Percentiles rank a stretch among this genome's conserved stretches.
Evolutionary conservation across 2,113 vertebrate species (phyloP).

Genomic region (Pungitius pungitius): DNA sequence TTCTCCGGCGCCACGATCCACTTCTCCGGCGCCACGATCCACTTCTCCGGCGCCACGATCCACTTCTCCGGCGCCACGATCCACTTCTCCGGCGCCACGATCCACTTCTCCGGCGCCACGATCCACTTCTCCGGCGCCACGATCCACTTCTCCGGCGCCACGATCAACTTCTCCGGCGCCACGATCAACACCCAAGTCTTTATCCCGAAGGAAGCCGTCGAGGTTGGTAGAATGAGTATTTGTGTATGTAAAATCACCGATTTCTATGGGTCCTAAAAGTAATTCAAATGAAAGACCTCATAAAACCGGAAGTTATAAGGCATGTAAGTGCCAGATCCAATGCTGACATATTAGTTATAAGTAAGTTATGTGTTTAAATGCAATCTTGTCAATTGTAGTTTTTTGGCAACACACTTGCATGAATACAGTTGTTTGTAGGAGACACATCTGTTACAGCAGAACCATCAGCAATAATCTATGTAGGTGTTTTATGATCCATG

Average conservation of each 20-base stretch:
- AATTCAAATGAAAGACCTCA: neutral
- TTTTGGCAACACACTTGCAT: neutral
- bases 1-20: conserved; percentile 38
- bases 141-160: conserved; percentile 32
- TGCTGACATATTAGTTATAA: neutral
- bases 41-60: conserved; percentile 60
- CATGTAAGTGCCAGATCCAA: neutral
- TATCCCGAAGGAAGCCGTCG: conserved; percentile 66
- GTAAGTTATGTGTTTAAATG: neutral
- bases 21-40: conserved; percentile 60
- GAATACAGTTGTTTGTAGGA: neutral
- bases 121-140: conserved; percentile 68
- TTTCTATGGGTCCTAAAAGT: neutral
- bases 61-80: conserved; percentile 52
- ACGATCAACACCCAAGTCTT: conserved; percentile 70
- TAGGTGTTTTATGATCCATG: neutral
- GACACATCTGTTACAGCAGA: neutral
- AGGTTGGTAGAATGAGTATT: conserved; percentile 56
- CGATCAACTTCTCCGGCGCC: conserved; percentile 70
- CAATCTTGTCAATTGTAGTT: neutral
- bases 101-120: conserved; percentile 42
- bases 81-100: conserved; percentile 65
- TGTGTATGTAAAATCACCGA: neutral
- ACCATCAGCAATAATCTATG: too few species aligned
- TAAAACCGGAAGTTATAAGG: neutral